Evolutionary conservation across 2,113 vertebrate genomes (phyloP), one percentile per base, ranked within the genome.

Genomic region (Xiphorhynchus elegans): DNA sequence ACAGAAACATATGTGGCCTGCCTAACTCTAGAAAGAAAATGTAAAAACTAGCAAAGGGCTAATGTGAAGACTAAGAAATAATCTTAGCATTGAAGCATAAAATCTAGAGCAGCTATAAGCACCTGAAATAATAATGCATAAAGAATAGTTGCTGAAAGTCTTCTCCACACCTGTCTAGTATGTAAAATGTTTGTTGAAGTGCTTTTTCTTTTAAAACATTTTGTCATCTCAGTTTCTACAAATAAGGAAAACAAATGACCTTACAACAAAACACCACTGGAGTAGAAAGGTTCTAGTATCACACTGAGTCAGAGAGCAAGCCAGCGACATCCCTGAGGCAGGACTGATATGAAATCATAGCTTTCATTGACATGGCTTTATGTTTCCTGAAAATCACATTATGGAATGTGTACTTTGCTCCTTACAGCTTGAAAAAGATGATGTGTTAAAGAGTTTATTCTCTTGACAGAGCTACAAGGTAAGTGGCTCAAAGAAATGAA

Each of bases 381-480:
- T 47, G 28, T 33, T 81, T 81, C 53, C 64, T 46, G 60, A 93
- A 90, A 91, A 88, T 56, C 55, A 53, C 40, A 89, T 86, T 68
- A 55, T 15, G 66, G 8, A 76, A 10, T 23, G 28, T 35, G 29
- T 62, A 19, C 67, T 87, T 90, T 64, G 24, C 21, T 93, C 33
- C 33, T 33, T 79, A 20, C 47, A 96, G 86, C 24, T 83, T 90
- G 66, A 86, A 90, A 62, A n/a, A 94, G 64, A 78, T 81, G 31
- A 93, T 84, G 60, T 56, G 25, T 78, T 97, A 74, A 96, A 55
- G 52, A 42, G 10, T 72, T 84, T 53, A 53, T 86, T 94, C 47
- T 68, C 60, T 87, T 84, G 56, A 53, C 52, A 40, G 83, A 90
- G 19, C 25, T 87, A 39, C 39, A 60, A 91, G 81, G 82, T 83